Base-by-base conservation (phyloP, 92 coral and sea anemone species). In the Epizoanthus illoricatus region DNA sequence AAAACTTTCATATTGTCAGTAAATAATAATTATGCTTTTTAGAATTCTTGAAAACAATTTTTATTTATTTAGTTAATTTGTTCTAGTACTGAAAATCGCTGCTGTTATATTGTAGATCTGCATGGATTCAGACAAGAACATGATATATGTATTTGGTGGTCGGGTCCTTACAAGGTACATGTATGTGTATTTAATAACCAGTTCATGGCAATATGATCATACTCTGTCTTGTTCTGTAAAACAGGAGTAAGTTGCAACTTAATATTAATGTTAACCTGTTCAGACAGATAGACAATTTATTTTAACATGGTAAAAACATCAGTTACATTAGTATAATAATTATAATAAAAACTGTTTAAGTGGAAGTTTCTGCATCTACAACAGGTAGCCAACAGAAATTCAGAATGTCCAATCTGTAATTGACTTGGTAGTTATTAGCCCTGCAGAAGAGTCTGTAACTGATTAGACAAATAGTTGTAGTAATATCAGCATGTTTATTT, bases 141-240 rank as follows among this genome's bases (percentile, higher is more conserved):
- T 90, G 49, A 92, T 93, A 47, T 91, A 89, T 65, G 88, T 95
- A 41, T 95, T 95, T 91, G 98, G 98, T 36, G 98, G 98, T 15
- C 98, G 98, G 76, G 92, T 95, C 16, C 80, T 95, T 40, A 85
- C 93, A 56, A 94, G 93, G 98, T 94, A 69, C 67, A 20, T 71
- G 43, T 11, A 33, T 12, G 10, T 52, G 20, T 12, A 1, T 5
- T 2, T 47, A 12, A 13, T 18, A 9, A 21, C 68, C 0, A 7
- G 15, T 64, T 64, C 3, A 1, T 24, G 36, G 5, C 2, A 28
- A 28, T 28, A 2, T 28, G 36, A 28, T 28, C 36, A 28, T 28
- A 28, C 36, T 28, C 36, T 28, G 36, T 28, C 36, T 28, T 28
- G 36, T 28, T 28, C 3, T 23, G 69, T 0, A 23, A 23, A 20